These are phyloP conservation scores for Sinotaia quadrata DNA, from an alignment of 2,888 invertebrate genomes.

Conservation along the genomic window DNA sequence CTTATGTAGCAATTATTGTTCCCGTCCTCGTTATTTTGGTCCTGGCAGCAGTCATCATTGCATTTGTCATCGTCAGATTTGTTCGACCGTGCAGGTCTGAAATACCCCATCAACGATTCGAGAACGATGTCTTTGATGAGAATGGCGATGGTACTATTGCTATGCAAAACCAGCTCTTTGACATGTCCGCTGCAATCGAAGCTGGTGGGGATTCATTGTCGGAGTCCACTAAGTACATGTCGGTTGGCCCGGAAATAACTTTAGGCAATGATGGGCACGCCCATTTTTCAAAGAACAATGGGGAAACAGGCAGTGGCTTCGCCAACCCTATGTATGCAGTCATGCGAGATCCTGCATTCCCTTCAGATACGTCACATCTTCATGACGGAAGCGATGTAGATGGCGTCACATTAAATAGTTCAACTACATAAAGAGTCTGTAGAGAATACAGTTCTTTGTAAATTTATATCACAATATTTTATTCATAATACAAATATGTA, in stretches of 20 bases:
- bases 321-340: constrained; percentile 57
- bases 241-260: constrained; percentile 38
- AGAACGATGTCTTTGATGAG: constrained; percentile 52
- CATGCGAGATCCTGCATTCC: constrained; percentile 16
- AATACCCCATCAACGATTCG: constrained; percentile 54
- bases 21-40: constrained; percentile 30
- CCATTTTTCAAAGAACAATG: constrained; percentile 42
- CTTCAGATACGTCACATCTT: too few relatives aligned
- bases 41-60: constrained; percentile 47
- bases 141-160: constrained; percentile 51
- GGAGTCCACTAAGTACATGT: constrained; percentile 39
- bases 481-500: too few relatives aligned
- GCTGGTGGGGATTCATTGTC: constrained; percentile 26
- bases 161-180: constrained; percentile 58
- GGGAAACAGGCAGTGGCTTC: constrained; percentile 46
- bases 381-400: too few relatives aligned
- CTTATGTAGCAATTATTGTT: constrained; percentile 22
- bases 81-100: constrained; percentile 38
- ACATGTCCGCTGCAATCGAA: constrained; percentile 41
- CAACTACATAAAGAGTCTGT: too few relatives aligned
- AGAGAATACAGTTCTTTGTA: too few relatives aligned
- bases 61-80: constrained; percentile 41
- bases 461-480: too few relatives aligned
- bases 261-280: constrained; percentile 51
- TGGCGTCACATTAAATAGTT: too few relatives aligned